phyloP scores from a whole-genome alignment of 2,113 vertebrate genomes.

The Nyctereutes procyonoides region DNA sequence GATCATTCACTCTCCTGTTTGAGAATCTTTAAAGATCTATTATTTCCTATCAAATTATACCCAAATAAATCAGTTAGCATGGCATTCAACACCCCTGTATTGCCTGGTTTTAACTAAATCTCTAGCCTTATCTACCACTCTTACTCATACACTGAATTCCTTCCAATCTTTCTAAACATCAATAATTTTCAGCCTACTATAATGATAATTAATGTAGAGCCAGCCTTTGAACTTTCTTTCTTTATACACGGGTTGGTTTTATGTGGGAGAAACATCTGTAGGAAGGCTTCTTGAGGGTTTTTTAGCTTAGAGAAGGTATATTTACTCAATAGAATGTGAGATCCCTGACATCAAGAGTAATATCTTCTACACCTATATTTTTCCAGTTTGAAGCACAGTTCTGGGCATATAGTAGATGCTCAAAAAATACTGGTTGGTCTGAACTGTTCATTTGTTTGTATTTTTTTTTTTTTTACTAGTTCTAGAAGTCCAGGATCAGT shows the following conservation, averaged over 20 bases:
- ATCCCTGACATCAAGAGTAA: not conserved
- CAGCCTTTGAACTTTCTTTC: not conserved
- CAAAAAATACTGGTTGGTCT: not conserved
- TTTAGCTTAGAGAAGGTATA: not conserved
- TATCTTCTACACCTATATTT: not conserved
- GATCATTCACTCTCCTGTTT: not conserved
- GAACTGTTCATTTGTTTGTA: not conserved
- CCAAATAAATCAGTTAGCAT: not conserved
- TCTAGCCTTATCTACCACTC: not conserved
- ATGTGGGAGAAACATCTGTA: not conserved
- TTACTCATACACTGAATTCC: not conserved
- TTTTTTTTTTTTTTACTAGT: not conserved
- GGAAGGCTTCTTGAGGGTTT: not conserved
- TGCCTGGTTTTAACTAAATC: not conserved
- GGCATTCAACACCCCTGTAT: not conserved
- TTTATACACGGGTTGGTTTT: not conserved
- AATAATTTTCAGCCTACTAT: not conserved
- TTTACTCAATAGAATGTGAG: not conserved
- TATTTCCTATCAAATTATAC: slow-evolving; percentile 45
- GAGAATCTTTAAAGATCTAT: not conserved
- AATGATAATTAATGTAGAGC: not conserved
- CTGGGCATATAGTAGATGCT: not conserved
- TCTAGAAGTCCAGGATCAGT: not conserved
- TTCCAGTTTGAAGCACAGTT: not conserved
- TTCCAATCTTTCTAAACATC: not conserved